Evolutionary conservation across 2,888 invertebrate genomes (phyloP).

Genomic region (Ypsolopha sequella): DNA sequence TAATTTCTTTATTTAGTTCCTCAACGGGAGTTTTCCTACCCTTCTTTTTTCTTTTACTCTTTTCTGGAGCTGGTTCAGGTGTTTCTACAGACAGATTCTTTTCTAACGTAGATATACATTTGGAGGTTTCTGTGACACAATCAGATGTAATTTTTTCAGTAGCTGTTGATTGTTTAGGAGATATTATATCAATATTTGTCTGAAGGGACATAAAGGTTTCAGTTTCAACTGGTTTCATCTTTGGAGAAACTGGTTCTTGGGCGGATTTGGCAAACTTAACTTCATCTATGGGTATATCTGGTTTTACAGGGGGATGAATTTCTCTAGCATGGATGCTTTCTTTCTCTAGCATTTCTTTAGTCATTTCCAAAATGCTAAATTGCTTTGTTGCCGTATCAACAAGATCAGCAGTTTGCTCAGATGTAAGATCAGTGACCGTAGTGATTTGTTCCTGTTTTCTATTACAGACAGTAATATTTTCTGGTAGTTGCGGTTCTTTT

Average conservation of each 20-base stretch:
- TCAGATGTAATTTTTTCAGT: neutral
- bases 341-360: constrained; percentile 22
- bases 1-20: neutral
- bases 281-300: no score
- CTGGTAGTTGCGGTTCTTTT: neutral
- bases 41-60: neutral
- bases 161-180: no score
- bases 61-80: neutral
- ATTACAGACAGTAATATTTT: constrained; percentile 1
- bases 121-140: neutral
- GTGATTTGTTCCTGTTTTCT: neutral
- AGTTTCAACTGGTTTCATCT: no score
- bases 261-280: no score
- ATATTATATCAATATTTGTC: no score
- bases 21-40: neutral
- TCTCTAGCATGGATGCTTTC: constrained; percentile 16
- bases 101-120: no score
- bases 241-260: no score
- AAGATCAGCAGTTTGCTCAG: neutral
- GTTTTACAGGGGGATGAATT: neutral
- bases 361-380: constrained; percentile 15
- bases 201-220: no score
- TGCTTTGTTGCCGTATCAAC: constrained; percentile 10
- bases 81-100: neutral
- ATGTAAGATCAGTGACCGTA: neutral